These are phyloP conservation scores for Heterodera filipjevi DNA, from an alignment of 2,888 invertebrate species.

Conservation along the genomic window DNA sequence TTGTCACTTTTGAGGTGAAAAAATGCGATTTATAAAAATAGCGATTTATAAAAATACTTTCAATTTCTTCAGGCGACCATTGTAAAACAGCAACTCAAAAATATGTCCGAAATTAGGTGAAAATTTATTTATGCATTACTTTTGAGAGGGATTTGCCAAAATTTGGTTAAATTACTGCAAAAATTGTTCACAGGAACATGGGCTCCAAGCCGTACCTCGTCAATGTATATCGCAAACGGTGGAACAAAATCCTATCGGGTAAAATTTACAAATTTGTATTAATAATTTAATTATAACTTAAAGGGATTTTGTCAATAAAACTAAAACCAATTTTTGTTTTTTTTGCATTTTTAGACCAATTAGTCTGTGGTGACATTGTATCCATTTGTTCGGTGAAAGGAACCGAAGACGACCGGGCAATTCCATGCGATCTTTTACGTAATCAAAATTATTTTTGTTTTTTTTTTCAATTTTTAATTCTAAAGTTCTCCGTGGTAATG, in stretches of 20 bases:
- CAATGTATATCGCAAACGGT: conserved; percentile 67
- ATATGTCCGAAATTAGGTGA: conserved; percentile 88
- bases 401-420: conserved; percentile 80
- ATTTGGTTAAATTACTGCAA: not conserved
- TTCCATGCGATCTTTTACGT: conserved; percentile 86
- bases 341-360: conserved; percentile 75
- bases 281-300: too few species aligned
- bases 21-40: not conserved
- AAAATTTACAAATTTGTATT: not conserved
- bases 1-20: conserved; percentile 75
- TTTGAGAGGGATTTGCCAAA: too few species aligned
- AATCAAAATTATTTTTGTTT: not conserved
- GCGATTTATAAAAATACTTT: not conserved
- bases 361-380: conserved; percentile 93
- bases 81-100: conserved; percentile 93
- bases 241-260: conserved; percentile 13
- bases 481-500: conserved; percentile 82
- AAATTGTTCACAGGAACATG: conserved; percentile 78
- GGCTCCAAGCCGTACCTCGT: conserved; percentile 93
- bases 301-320: too few species aligned
- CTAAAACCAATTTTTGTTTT: too few species aligned
- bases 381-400: conserved; percentile 75
- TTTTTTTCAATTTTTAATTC: not conserved
- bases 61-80: conserved; percentile 75
- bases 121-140: not conserved